Evolutionary conservation across 2,113 vertebrate species (phyloP), one percentile per base, ranked within the genome.

Genomic region (Donacobius atricapilla): DNA sequence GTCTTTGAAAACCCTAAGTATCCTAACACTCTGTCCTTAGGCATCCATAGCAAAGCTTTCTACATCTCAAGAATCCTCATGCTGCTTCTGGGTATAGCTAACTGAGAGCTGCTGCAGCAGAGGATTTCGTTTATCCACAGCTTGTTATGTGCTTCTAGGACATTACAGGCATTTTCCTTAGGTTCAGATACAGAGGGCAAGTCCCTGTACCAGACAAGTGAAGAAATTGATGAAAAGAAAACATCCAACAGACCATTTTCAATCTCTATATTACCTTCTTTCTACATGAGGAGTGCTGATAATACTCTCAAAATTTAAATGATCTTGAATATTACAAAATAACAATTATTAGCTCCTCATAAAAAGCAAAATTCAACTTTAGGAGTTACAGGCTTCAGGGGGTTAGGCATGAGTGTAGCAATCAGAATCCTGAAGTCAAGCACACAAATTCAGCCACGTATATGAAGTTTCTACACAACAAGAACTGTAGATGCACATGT

Each of bases 51-150:
- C 48, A 96, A 94, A 87, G n/a, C 44, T 76, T 91, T 64, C 56
- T 60, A 28, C 61, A 45, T 87, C 63, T 84, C 81, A 85, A 87
- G 82, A 93, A 97, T 84, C 48, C 78, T 84, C 44, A 33, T 64
- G 37, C 53, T 95, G 48, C n/a, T 87, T 87, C 40, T 87, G 57
- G 18, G 42, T 93, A 68, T 71, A 91, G 37, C 27, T 83, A 78
- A 93, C 53, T 64, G 83, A 60, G 70, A 91, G 53, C 27, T 82
- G 28, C 57, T 57, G 54, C 65, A 65, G 9, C 21, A 76, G 37
- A 78, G 77, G 18, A 81, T 97, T 95, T 94, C 35, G 69, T 48
- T 92, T 94, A 79, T 70, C 61, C 69, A 42, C 69, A 89, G 60
- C 54, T 68, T 51, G 44, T 64, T 94, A 60, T 31, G 42, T 60